phyloP scores from a whole-genome alignment of 2,113 vertebrate species.

The Xiphias gladius region DNA sequence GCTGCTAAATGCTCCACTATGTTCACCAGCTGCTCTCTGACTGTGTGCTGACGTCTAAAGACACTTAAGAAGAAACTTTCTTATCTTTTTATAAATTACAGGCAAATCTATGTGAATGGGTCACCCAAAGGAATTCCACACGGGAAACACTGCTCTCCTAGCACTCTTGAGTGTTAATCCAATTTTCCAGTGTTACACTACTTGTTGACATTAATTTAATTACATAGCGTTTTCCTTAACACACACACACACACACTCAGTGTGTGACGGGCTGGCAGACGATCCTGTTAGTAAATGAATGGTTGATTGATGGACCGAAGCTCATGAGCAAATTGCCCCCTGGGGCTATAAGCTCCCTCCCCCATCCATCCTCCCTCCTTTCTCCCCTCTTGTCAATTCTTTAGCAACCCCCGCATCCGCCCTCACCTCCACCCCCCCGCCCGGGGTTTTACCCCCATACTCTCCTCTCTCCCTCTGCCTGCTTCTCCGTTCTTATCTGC shows the following conservation, averaged over 20 bases:
- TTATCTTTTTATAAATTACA: not conserved
- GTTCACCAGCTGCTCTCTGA: too few species aligned
- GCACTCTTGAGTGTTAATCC: not conserved
- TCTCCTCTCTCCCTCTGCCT: not conserved
- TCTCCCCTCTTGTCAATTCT: not conserved
- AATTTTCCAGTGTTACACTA: not conserved
- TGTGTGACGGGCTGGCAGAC: conserved; percentile 28
- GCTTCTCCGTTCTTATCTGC: conserved; percentile 49
- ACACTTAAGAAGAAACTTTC: too few species aligned
- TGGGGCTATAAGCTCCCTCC: conserved; percentile 22
- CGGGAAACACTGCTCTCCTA: too few species aligned
- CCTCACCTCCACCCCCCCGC: not conserved
- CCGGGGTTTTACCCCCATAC: not conserved
- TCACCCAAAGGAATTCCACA: too few species aligned
- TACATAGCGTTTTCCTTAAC: conserved; percentile 6
- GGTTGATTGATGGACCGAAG: conserved; percentile 63
- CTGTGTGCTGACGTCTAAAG: too few species aligned
- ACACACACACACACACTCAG: conserved; percentile 33
- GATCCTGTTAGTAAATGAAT: conserved; percentile 66
- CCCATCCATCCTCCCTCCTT: not conserved
- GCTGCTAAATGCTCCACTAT: too few species aligned
- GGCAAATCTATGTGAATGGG: not conserved
- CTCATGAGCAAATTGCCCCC: conserved; percentile 58
- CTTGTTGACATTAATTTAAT: conserved; percentile 22
- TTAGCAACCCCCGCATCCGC: not conserved